Evolutionary conservation across 2,888 invertebrate genomes (phyloP).

Genomic region (Sminthurides aquaticus): DNA sequence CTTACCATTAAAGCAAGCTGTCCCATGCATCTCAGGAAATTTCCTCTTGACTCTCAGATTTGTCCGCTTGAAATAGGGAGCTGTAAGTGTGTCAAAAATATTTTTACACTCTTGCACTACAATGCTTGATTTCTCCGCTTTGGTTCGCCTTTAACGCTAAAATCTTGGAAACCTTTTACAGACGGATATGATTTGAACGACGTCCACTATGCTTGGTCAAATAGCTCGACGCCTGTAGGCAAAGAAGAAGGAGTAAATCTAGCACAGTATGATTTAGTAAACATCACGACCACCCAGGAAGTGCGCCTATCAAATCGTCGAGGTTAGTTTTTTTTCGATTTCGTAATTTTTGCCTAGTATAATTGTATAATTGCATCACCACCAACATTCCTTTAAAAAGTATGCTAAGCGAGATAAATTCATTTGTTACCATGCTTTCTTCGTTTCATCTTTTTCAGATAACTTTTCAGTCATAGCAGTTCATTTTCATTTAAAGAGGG

Average conservation of each 20-base stretch:
- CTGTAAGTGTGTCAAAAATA: conserved; percentile 45
- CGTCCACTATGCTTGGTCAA: conserved; percentile 54
- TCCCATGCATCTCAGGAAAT: conserved; percentile 51
- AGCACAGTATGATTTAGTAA: conserved; percentile 55
- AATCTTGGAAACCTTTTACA: conserved; percentile 34
- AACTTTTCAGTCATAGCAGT: conserved; percentile 46
- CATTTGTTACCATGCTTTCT: not conserved
- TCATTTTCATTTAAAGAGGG: conserved; percentile 46
- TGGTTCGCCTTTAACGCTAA: not conserved
- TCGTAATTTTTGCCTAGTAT: not conserved
- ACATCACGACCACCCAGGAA: conserved; percentile 48
- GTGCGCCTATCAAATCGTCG: conserved; percentile 37
- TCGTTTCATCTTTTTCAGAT: conserved; percentile 32
- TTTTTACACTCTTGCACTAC: too few relatives aligned
- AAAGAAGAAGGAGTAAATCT: conserved; percentile 53
- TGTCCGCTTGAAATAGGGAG: conserved; percentile 51
- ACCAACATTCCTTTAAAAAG: too few relatives aligned
- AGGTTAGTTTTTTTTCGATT: conserved; percentile 28
- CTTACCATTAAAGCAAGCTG: conserved; percentile 51
- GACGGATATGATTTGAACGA: conserved; percentile 56
- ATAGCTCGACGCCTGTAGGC: conserved; percentile 46
- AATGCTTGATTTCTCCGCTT: too few relatives aligned
- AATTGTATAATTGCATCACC: too few relatives aligned
- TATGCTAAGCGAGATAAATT: not conserved
- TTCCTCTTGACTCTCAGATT: conserved; percentile 51